Percentiles rank a stretch among this genome's conserved stretches.
These are phyloP conservation scores for Lepidurus arcticus DNA, from an alignment of 1,140 invertebrate species.

Conservation along the genomic window DNA sequence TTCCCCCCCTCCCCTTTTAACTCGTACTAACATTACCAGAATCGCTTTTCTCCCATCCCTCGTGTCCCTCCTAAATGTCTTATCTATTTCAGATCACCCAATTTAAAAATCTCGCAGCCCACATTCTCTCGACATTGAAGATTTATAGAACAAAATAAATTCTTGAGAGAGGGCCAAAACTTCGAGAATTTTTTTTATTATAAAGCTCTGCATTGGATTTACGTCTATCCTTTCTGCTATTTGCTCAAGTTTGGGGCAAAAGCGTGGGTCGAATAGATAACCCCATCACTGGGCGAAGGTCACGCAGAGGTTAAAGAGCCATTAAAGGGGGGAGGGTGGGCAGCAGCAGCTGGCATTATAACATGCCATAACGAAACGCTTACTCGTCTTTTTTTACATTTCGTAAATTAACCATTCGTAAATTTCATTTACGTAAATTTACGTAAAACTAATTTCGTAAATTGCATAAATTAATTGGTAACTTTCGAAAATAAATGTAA, in stretches of 20 bases:
- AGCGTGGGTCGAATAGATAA: background rate
- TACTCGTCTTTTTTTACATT: background rate
- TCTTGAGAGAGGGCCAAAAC: background rate
- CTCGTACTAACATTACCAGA: too few relatives aligned
- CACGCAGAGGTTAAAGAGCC: slow-evolving; percentile 3
- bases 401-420: too few relatives aligned
- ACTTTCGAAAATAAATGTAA: too few relatives aligned
- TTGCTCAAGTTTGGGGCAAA: background rate
- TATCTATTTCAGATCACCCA: background rate
- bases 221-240: too few relatives aligned
- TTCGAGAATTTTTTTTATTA: background rate
- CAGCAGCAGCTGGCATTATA: too few relatives aligned
- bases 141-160: background rate
- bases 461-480: too few relatives aligned
- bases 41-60: background rate
- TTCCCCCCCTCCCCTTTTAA: too few relatives aligned
- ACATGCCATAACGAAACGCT: background rate
- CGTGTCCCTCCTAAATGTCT: background rate
- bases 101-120: background rate
- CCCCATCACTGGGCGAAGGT: slow-evolving; percentile 1
- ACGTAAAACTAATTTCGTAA: too few relatives aligned
- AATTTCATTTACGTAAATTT: too few relatives aligned
- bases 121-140: background rate
- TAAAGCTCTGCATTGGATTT: background rate
- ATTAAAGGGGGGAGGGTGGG: background rate